Percentiles rank a stretch among this genome's conserved stretches.
Conservation (phyloP, 2,797 vertebrate species). For the Darevskia nairensis region DNA sequence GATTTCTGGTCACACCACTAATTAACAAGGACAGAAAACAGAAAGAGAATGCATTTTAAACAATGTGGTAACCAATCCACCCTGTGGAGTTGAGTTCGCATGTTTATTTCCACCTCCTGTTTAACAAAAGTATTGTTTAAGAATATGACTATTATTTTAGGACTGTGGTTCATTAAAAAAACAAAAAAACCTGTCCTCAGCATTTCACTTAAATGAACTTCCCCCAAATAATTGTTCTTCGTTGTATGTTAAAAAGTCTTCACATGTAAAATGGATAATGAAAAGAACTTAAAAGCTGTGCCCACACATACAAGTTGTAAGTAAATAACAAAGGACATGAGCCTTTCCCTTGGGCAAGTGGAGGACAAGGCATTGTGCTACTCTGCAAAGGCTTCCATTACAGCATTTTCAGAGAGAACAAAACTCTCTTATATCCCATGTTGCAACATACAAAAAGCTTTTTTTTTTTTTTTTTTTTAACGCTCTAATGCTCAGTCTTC, state of each 20-base stretch:
- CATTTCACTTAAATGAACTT: background rate
- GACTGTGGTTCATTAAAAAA: background rate
- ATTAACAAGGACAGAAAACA: background rate
- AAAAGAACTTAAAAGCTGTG: background rate
- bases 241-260: background rate
- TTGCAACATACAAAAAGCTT: background rate
- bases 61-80: background rate
- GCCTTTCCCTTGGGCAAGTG: too few relatives aligned
- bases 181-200: background rate
- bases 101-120: background rate
- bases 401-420: background rate
- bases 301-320: background rate
- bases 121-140: constrained; percentile 1
- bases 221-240: constrained; percentile 3
- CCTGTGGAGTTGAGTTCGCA: background rate
- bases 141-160: constrained; percentile 8
- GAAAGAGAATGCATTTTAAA: background rate
- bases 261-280: background rate
- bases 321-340: background rate
- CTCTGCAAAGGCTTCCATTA: background rate
- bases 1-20: background rate
- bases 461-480: too few relatives aligned
- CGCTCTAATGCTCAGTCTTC: background rate
- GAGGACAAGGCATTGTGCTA: background rate
- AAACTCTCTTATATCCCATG: background rate